Evolutionary conservation across 2,888 invertebrate species (phyloP).

Genomic region (Agrochola lychnidis): DNA sequence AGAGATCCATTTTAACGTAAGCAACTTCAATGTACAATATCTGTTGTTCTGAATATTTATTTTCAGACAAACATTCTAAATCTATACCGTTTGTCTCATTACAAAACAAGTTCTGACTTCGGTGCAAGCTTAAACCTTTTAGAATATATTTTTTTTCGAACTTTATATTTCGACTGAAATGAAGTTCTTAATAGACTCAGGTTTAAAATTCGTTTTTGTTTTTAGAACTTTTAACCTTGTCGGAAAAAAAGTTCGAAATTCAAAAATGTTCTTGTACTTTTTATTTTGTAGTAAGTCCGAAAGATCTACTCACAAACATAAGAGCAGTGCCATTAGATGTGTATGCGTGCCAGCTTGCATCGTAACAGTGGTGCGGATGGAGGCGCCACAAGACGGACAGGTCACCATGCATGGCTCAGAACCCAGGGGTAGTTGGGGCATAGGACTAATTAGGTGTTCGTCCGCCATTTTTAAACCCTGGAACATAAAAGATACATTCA

Average conservation of each 20-base stretch:
- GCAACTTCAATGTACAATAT: background rate
- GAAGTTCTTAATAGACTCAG: background rate
- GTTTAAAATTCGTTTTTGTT: background rate
- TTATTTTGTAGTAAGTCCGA: background rate
- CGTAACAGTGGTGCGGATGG: slow-evolving; percentile 76
- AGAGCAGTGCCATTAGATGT: slow-evolving; percentile 86
- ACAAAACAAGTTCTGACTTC: background rate
- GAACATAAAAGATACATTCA: background rate
- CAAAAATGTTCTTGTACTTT: background rate
- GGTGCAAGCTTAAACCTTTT: background rate
- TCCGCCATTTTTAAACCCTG: background rate
- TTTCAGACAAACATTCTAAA: background rate
- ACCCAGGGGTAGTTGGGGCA: slow-evolving; percentile 17
- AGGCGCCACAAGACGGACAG: slow-evolving; percentile 34
- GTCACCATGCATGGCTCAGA: slow-evolving; percentile 16
- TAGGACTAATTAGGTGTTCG: background rate
- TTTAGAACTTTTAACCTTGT: background rate
- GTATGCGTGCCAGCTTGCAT: slow-evolving; percentile 85
- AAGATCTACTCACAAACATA: slow-evolving; percentile 77
- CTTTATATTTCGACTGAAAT: background rate
- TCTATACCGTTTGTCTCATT: background rate
- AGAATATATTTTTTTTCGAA: background rate
- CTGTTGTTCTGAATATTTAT: background rate
- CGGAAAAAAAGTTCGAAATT: background rate
- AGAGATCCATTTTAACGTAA: background rate